Conservation (phyloP, 1,140 invertebrate genomes). For the Sycophila sp. region DNA sequence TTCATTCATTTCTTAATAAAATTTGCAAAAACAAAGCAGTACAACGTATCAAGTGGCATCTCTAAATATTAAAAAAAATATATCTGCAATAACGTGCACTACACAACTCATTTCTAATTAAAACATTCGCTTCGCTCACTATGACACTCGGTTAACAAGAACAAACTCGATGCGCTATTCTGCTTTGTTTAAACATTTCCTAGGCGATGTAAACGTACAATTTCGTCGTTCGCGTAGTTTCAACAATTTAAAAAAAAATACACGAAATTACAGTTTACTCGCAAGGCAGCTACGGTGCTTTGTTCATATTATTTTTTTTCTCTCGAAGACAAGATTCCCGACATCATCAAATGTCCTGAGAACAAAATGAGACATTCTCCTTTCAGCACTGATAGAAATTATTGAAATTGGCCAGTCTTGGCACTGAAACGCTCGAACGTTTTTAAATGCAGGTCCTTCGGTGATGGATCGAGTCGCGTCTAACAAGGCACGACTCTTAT, state of each 20-base stretch:
- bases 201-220: not conserved
- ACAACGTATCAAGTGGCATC: conserved; percentile 11
- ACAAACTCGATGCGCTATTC: conserved; percentile 12
- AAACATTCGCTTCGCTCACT: not conserved
- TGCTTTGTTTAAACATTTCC: conserved; percentile 25
- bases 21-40: conserved; percentile 31
- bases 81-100: not conserved
- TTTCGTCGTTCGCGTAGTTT: conserved; percentile 18
- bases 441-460: conserved; percentile 33
- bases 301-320: conserved; percentile 31
- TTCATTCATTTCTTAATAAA: conserved; percentile 15
- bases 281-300: conserved; percentile 34
- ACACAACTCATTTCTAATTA: not conserved
- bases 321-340: not conserved
- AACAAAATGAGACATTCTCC: conserved; percentile 10
- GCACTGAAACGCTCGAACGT: conserved; percentile 17
- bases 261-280: conserved; percentile 24
- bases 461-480: not conserved
- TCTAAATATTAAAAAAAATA: not conserved
- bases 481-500: not conserved
- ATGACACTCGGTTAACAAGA: conserved; percentile 16
- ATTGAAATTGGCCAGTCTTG: conserved; percentile 28
- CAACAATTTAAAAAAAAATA: conserved; percentile 17
- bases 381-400: conserved; percentile 13
- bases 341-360: not conserved